Base-by-base conservation (phyloP, 2,888 invertebrate species). In the Orthosia incerta region DNA sequence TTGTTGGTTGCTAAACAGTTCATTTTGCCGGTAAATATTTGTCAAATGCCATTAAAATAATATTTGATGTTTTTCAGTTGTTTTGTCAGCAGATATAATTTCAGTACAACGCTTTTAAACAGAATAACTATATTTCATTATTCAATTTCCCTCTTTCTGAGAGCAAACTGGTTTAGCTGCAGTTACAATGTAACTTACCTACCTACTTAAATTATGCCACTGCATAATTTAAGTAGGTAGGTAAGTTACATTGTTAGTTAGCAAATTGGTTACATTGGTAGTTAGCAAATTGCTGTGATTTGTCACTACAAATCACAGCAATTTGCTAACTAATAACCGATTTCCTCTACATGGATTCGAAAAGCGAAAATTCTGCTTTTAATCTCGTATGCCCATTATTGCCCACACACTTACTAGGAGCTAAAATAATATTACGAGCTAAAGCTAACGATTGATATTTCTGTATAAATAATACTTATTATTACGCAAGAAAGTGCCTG, bases 241-340 rank as follows among this genome's bases (percentile, higher is more conserved):
- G n/a, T n/a, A n/a, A n/a, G n/a, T n/a, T n/a, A n/a, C n/a, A n/a
- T n/a, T n/a, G n/a, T n/a, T n/a, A n/a, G n/a, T n/a, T n/a, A n/a
- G n/a, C n/a, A n/a, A n/a, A n/a, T n/a, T n/a, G n/a, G n/a, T n/a
- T n/a, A n/a, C n/a, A n/a, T n/a, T n/a, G n/a, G n/a, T n/a, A n/a
- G n/a, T n/a, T n/a, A n/a, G n/a, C n/a, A n/a, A n/a, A n/a, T n/a
- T n/a, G n/a, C n/a, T n/a, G n/a, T n/a, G n/a, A n/a, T n/a, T n/a
- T n/a, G n/a, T n/a, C n/a, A n/a, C n/a, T n/a, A 51, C n/a, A 77
- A 77, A 77, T 78, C 26, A 26, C 39, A 15, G 26, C 26, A 60
- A 77, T 77, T 77, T 70, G 48, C 53, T 60, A 20, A 77, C 53
- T 53, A 67, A 76, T 76, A 16, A 39, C 53, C n/a, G 48, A 65